These are phyloP conservation scores for Eufriesea mexicana DNA, from an alignment of 1,140 invertebrate genomes.

Conservation along the genomic window DNA sequence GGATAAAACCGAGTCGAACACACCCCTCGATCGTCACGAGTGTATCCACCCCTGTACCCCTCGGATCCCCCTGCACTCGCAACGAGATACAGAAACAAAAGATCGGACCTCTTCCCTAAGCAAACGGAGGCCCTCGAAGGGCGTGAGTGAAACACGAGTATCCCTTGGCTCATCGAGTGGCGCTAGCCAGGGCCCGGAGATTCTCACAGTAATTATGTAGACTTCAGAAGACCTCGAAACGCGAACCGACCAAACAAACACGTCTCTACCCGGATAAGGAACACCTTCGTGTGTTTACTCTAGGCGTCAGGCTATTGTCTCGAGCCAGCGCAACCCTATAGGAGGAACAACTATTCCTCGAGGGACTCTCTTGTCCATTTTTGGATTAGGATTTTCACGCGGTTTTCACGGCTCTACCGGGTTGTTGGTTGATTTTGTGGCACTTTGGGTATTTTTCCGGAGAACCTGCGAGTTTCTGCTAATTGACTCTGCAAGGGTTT, in stretches of 20 bases:
- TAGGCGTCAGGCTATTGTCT: slow-evolving; percentile 23
- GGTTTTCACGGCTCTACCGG: too few species aligned
- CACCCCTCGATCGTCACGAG: slow-evolving; percentile 38
- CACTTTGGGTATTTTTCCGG: too few species aligned
- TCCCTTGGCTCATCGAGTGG: slow-evolving; percentile 36
- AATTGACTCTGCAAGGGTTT: too few species aligned
- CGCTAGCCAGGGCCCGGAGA: slow-evolving; percentile 45
- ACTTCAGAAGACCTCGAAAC: slow-evolving; percentile 48
- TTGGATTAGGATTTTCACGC: slow-evolving; percentile 10
- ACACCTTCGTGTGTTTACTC: slow-evolving; percentile 49
- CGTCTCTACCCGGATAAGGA: slow-evolving; percentile 34
- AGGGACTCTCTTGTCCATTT: background rate
- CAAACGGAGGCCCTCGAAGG: slow-evolving; percentile 53
- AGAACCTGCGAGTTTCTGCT: too few species aligned
- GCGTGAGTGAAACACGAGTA: slow-evolving; percentile 44
- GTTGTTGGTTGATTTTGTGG: too few species aligned
- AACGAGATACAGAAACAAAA: slow-evolving; percentile 67
- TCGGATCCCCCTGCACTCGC: slow-evolving; percentile 23
- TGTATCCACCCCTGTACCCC: background rate
- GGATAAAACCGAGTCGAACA: slow-evolving; percentile 31
- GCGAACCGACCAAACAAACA: slow-evolving; percentile 47
- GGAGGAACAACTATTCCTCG: too few species aligned
- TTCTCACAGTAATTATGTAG: slow-evolving; percentile 69
- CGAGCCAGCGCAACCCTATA: background rate
- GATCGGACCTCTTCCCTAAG: slow-evolving; percentile 55